Conservation (phyloP, 2,888 invertebrate genomes). For the Ernsta delagoae region DNA sequence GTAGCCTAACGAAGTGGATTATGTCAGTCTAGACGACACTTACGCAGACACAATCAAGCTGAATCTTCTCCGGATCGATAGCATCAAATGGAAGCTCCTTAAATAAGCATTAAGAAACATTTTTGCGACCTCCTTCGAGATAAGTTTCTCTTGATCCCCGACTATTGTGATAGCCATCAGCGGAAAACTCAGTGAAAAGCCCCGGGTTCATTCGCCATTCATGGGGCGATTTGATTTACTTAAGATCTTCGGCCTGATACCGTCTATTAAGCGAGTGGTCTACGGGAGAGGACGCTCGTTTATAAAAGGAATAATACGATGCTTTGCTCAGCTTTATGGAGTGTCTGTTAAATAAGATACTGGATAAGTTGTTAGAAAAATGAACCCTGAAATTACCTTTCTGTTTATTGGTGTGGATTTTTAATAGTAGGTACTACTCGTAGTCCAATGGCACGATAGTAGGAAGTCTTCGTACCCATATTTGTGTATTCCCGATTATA, state of each 20-base stretch:
- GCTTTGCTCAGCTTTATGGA: slow-evolving; percentile 34
- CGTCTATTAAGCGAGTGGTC: slow-evolving; percentile 79
- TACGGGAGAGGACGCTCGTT: slow-evolving; percentile 57
- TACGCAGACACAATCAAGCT: slow-evolving; percentile 33
- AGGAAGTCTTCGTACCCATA: no score
- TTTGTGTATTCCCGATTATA: slow-evolving; percentile 7
- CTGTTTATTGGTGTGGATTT: slow-evolving; percentile 1
- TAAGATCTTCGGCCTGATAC: slow-evolving; percentile 80
- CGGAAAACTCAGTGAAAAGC: slow-evolving; percentile 77
- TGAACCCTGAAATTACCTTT: background rate
- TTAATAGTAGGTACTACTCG: no score
- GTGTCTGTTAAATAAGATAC: slow-evolving; percentile 27
- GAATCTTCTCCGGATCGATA: slow-evolving; percentile 47
- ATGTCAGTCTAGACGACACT: slow-evolving; percentile 52
- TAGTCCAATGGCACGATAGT: no score
- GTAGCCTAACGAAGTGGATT: slow-evolving; percentile 46
- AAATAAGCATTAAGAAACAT: slow-evolving; percentile 82
- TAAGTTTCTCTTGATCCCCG: slow-evolving; percentile 79
- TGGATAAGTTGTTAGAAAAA: slow-evolving; percentile 12
- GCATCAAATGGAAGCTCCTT: slow-evolving; percentile 75
- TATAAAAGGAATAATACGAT: slow-evolving; percentile 63
- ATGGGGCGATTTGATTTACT: slow-evolving; percentile 85
- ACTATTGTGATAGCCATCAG: slow-evolving; percentile 82
- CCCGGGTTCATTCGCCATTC: slow-evolving; percentile 80
- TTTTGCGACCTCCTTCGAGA: slow-evolving; percentile 73